These are phyloP conservation scores for human DNA, from an alignment of 2,113 vertebrate species.

Conservation along the genomic window GRCh38 chrX:139252001-139252500, in stretches of 20 bases:
- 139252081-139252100: background rate
- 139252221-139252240: background rate
- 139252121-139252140: background rate
- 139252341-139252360: background rate
- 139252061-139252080: background rate
- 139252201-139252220: background rate
- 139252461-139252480: background rate
- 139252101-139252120: background rate
- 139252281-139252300: background rate
- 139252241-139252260: background rate
- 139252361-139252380: background rate
- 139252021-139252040: background rate
- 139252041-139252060: background rate
- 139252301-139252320: background rate
- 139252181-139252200: background rate
- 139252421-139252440: background rate
- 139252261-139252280: background rate
- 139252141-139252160: background rate
- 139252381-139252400: background rate
- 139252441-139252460: constrained; percentile 15
- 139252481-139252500: background rate
- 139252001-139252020: background rate
- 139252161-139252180: background rate
- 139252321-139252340: background rate
- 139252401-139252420: background rate